These are phyloP conservation scores for Chirona hameri DNA, from an alignment of 2,888 invertebrate species.

Conservation along the genomic window DNA sequence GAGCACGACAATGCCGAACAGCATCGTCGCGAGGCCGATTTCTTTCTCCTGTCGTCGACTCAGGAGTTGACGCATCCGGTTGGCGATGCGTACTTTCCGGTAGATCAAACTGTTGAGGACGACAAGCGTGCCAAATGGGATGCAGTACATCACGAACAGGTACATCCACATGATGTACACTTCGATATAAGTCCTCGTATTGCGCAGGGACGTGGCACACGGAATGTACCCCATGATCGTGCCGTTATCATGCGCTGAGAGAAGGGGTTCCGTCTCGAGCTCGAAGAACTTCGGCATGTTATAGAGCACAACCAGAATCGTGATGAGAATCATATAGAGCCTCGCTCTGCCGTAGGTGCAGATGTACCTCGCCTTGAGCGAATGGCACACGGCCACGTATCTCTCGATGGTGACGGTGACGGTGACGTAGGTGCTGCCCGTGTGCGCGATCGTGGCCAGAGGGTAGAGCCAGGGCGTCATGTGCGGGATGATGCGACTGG, in stretches of 20 bases:
- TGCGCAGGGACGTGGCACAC: slow-evolving; percentile 63
- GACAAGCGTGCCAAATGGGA: slow-evolving; percentile 84
- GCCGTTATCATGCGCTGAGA: background rate
- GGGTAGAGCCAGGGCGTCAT: slow-evolving; percentile 77
- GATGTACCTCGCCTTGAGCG: slow-evolving; percentile 78
- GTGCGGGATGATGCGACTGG: slow-evolving; percentile 60
- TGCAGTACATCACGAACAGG: slow-evolving; percentile 85
- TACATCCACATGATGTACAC: slow-evolving; percentile 94
- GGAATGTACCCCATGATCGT: slow-evolving; percentile 40
- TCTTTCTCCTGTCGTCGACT: slow-evolving; percentile 87
- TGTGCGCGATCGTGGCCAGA: slow-evolving; percentile 71
- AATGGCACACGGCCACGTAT: slow-evolving; percentile 75
- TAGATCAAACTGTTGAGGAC: slow-evolving; percentile 88
- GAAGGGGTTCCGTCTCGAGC: background rate
- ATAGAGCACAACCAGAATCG: slow-evolving; percentile 75
- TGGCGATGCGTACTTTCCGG: slow-evolving; percentile 81
- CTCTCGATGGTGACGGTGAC: slow-evolving; percentile 70
- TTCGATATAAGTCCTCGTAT: slow-evolving; percentile 68
- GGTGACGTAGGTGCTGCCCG: slow-evolving; percentile 67
- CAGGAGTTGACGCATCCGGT: slow-evolving; percentile 80
- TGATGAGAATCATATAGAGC: slow-evolving; percentile 76
- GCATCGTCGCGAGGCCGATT: slow-evolving; percentile 90
- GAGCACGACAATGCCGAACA: slow-evolving; percentile 88
- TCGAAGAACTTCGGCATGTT: slow-evolving; percentile 72
- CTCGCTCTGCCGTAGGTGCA: slow-evolving; percentile 86